Evolutionary conservation across 2,888 invertebrate species (phyloP), one percentile per base, ranked within the genome.

Genomic region (Stictocephala bisonia): DNA sequence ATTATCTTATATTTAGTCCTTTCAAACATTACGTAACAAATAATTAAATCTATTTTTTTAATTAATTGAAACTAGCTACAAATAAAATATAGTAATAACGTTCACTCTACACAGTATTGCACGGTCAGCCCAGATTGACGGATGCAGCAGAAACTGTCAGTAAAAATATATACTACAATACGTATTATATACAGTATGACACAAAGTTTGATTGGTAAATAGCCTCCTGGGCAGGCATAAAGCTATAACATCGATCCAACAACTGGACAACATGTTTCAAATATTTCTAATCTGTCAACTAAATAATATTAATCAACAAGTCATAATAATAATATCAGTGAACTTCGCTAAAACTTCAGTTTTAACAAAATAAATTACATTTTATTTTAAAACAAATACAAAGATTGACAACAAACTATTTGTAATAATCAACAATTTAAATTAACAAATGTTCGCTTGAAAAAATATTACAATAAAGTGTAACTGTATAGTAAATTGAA

Each of bases 1-100:
- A 67, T 70, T 70, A 70, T 56, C 73, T 73, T 70, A 73, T 40
- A 70, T 50, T 60, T 73, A 73, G 51, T 73, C 70, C 71, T 73
- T 53, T 73, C 73, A 73, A 73, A 73, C 73, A 73, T 73, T 72
- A 73, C 48, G 73, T 73, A 73, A 73, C 73, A 73, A 73, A 73
- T 73, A 73, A 64, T 70, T 70, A 69, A 60, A 41, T 64, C 73
- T 73, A 70, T 68, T 66, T 60, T 53, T 48, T n/a, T n/a, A n/a
- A n/a, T n/a, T 66, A 64, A 72, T 73, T 70, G 48, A 73, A 73
- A 73, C 70, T 70, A 70, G 40, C 73, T 73, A 73, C 51, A 73
- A 73, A 73, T 67, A 73, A 73, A 69, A 69, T 48, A 48, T 44
- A 40, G 27, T 64, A 51, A 53, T 51, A 53, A 53, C 69, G 53